Percentiles rank a stretch among this genome's conserved stretches.
These are phyloP conservation scores for Sylvicola cinctus DNA, from an alignment of 2,888 invertebrate species.

Conservation along the genomic window DNA sequence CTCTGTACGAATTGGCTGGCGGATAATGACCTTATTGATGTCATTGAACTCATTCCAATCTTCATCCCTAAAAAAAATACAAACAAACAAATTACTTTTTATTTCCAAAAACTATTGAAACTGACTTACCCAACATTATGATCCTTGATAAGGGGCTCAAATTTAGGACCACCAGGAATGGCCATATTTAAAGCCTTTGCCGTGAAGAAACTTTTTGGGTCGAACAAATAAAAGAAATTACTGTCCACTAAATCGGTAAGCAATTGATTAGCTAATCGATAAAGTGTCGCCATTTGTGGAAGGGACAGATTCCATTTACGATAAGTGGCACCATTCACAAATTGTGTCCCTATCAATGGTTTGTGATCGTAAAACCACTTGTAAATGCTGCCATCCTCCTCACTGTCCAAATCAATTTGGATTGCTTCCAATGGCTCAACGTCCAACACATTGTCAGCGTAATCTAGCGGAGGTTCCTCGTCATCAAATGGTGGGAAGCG, in stretches of 20 bases:
- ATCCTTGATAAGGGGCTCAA: conserved; percentile 97
- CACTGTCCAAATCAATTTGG: conserved; percentile 90
- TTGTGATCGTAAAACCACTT: conserved; percentile 99
- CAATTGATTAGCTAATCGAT: conserved; percentile 92
- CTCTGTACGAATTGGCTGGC: conserved; percentile 96
- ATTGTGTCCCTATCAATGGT: conserved; percentile 79
- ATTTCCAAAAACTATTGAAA: conserved; percentile 5
- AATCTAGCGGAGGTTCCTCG: conserved; percentile 98
- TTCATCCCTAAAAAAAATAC: conserved; percentile 54
- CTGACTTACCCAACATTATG: conserved; percentile 81
- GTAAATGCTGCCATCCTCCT: conserved; percentile 79
- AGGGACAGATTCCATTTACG: conserved; percentile 88
- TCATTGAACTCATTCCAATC: conserved; percentile 99
- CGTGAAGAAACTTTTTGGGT: conserved; percentile 98
- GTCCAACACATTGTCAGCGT: conserved; percentile 96
- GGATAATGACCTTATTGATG: conserved; percentile 98
- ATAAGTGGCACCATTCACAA: conserved; percentile 93
- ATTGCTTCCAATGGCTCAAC: conserved; percentile 98
- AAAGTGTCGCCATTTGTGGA: conserved; percentile 95
- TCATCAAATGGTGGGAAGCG: conserved; percentile 99
- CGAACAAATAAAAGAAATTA: conserved; percentile 98
- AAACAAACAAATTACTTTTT: conserved; percentile 5
- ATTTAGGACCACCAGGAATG: conserved; percentile 98
- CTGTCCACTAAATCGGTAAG: conserved; percentile 94
- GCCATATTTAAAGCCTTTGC: conserved; percentile 99